Evolutionary conservation across 1,140 invertebrate species (phyloP), one percentile per base, ranked within the genome.

Genomic region (Drosophila obscura): DNA sequence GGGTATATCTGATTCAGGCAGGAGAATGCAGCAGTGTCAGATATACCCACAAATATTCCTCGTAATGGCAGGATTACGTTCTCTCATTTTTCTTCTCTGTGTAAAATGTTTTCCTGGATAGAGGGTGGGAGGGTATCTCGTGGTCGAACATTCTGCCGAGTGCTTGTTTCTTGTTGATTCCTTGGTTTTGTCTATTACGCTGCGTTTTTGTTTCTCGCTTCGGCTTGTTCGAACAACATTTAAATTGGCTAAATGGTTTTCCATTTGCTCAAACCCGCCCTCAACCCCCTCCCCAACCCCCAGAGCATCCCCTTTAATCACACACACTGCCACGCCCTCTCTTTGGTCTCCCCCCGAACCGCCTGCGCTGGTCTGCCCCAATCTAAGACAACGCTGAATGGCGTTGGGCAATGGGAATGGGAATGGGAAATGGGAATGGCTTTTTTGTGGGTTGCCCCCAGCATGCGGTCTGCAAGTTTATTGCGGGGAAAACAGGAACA

Each of bases 211-310:
- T 59, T 31, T 9, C 15, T 57, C 19, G 15, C 26, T 58, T 35
- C 49, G 44, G 61, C 64, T 77, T 65, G 74, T 73, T 80, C 69
- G 69, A 77, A 80, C 77, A 73, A 69, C 69, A 77, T 73, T 77
- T 77, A 74, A 80, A 80, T 80, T 80, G 77, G 74, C 74, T 77
- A 77, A 80, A 77, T 69, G 69, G 60, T 80, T 80, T 80, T 65
- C 69, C 74, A 77, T 69, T 80, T 77, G 50, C 72, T 68, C 22
- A 28, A 35, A 41, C 13, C 39, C 28, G 4, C 5, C 13, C 11
- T 24, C 22, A 9, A 35, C 52, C 5, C 6, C 1, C 19, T 19
- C 19, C 19, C 39, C 0, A 28, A 2, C 28, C 3, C 0, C 2
- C 19, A 19, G 19, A 19, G 26, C 2, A 2, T 39, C 41, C 28